Evolutionary conservation across 2,113 vertebrate species (phyloP).

Genomic region (Aldabrachelys gigantea): DNA sequence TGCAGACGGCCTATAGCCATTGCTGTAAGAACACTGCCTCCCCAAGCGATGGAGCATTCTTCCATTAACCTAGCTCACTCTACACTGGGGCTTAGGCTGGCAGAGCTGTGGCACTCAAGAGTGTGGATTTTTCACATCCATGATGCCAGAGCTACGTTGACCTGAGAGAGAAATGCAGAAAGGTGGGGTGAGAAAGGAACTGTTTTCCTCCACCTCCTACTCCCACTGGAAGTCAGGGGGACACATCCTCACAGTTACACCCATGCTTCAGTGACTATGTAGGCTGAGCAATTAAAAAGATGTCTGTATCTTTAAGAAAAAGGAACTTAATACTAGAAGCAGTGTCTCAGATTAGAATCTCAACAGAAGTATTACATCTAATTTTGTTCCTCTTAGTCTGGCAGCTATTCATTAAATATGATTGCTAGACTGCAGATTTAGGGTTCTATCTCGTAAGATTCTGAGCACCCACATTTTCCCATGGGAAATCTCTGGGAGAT

Average conservation of each 20-base stretch:
- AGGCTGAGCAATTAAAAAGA: neutral
- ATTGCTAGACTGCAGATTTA: neutral
- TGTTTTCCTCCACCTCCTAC: neutral
- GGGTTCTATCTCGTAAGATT: neutral
- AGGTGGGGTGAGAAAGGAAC: neutral
- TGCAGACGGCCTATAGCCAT: neutral
- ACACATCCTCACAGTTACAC: neutral
- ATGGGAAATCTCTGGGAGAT: neutral
- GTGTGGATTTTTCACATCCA: neutral
- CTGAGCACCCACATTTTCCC: neutral
- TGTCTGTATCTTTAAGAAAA: neutral
- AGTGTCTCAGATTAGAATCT: neutral
- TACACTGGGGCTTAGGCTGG: neutral
- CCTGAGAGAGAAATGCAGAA: neutral
- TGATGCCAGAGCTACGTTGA: too few relatives aligned
- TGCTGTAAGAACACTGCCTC: neutral
- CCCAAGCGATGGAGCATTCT: neutral
- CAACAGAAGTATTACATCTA: neutral
- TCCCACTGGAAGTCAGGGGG: neutral
- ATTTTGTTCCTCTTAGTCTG: neutral
- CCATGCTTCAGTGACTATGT: neutral
- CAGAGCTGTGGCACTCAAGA: too few relatives aligned
- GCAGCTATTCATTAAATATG: neutral
- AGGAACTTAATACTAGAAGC: neutral
- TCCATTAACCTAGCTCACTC: neutral